phyloP scores from a whole-genome alignment of 2,888 invertebrate species.

The Meteorus cinctellus region DNA sequence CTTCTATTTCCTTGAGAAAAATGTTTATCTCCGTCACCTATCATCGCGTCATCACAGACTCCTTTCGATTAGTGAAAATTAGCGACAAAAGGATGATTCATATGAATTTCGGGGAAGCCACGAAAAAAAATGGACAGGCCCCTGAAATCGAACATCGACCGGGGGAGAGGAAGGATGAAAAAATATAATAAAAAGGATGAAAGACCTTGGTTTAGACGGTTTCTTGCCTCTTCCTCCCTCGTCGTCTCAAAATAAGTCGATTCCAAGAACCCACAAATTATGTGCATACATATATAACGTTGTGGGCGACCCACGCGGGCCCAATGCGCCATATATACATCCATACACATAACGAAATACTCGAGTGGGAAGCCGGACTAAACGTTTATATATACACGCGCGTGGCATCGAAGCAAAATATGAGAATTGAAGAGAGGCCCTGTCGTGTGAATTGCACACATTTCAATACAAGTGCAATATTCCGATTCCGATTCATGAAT shows the following conservation, averaged over 20 bases:
- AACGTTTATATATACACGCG: conserved; percentile 20
- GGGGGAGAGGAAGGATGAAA: not conserved
- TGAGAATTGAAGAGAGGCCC: not conserved
- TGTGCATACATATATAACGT: conserved; percentile 33
- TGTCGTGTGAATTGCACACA: conserved; percentile 18
- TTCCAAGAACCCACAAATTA: conserved; percentile 49
- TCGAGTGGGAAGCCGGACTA: conserved; percentile 34
- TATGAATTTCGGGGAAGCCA: conserved; percentile 19
- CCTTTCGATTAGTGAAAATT: not conserved
- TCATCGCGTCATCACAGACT: not conserved
- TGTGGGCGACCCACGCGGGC: not conserved
- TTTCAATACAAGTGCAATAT: conserved; percentile 15
- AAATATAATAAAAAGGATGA: conserved; percentile 10
- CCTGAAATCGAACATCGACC: conserved; percentile 27
- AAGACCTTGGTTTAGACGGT: conserved; percentile 34
- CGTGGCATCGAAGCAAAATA: not conserved
- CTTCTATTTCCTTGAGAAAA: not conserved
- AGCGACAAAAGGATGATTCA: conserved; percentile 14
- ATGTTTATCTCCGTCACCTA: not conserved
- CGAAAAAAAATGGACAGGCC: not conserved
- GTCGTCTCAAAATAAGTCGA: conserved; percentile 46
- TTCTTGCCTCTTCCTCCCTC: conserved; percentile 30
- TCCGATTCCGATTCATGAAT: conserved; percentile 24
- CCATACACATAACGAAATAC: not conserved
- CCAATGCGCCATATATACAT: conserved; percentile 26